A percentile compares a stretch with the other conserved stretches of the same genome.
These are phyloP conservation scores for Maniola hyperantus DNA, from an alignment of 2,888 invertebrate genomes.

Conservation along the genomic window DNA sequence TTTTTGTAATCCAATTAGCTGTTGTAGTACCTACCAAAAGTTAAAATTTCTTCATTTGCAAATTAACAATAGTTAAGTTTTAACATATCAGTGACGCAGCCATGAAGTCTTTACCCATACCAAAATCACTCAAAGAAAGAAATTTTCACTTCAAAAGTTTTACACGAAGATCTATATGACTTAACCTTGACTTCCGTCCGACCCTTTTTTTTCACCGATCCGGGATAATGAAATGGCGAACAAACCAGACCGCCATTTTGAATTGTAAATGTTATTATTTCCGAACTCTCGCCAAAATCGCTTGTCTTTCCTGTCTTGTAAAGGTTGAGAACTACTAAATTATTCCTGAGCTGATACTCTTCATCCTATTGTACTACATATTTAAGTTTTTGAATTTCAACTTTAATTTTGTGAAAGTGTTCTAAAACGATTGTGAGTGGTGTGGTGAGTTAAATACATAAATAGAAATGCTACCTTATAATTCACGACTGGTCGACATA, in stretches of 20 bases:
- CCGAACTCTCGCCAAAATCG: conserved; percentile 39
- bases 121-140: too few relatives aligned
- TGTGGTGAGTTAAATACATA: too few relatives aligned
- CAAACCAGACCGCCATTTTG: conserved; percentile 48
- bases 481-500: too few relatives aligned
- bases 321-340: conserved; percentile 10
- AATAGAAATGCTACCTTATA: too few relatives aligned
- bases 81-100: too few relatives aligned
- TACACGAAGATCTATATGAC: neutral
- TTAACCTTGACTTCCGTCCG: conserved; percentile 28
- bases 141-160: too few relatives aligned
- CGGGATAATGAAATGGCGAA: conserved; percentile 52
- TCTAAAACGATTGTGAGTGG: too few relatives aligned
- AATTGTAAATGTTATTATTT: conserved; percentile 60
- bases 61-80: too few relatives aligned
- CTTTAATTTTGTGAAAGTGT: neutral
- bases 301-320: conserved; percentile 24
- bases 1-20: too few relatives aligned
- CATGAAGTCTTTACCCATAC: too few relatives aligned
- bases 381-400: neutral
- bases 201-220: conserved; percentile 15
- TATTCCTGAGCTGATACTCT: conserved; percentile 9
- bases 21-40: too few relatives aligned
- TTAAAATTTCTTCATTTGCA: too few relatives aligned
- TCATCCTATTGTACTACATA: neutral